Evolutionary conservation across 2,888 invertebrate genomes (phyloP), one percentile per base, ranked within the genome.

Genomic region (Clusia tigrina): DNA sequence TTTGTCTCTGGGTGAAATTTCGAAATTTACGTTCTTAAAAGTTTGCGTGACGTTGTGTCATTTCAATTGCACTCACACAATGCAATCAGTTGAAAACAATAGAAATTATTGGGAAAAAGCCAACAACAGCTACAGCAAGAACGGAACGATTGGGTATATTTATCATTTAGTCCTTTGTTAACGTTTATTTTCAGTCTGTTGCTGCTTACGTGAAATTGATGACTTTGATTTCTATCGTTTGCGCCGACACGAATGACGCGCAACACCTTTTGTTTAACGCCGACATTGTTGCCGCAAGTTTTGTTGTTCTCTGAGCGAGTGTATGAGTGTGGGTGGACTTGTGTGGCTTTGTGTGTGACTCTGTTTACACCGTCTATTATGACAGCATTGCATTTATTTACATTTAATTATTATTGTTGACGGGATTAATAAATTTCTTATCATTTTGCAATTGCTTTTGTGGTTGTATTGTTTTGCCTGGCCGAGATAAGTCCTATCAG

Each of bases 371-470:
- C n/a, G n/a, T n/a, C n/a, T n/a, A n/a, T n/a, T n/a, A 20, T 32
- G 54, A 25, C 15, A 17, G n/a, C 15, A 23, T 32, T 54, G 37
- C 69, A 74, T 75, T 77, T 72, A 75, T 73, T 73, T 71, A 76
- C 71, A 75, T 76, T 75, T 76, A 76, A 75, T 75, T 75, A 76
- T 73, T 77, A 73, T 74, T 74, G 73, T 77, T 77, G 74, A 74
- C 76, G 76, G 77, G 73, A 76, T 74, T 74, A 76, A 74, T 74
- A 74, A 74, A 77, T 77, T 73, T 69, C 75, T 74, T 55, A 48
- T 48, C 48, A 32, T 32, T 32, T 32, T 32, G 20, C 48, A 15
- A 48, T 9, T 48, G 20, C 48, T 48, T 18, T 20, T 48, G 48
- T 48, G 9, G 22, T 42, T 42, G 42, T 42, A 15, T 42, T 42